Evolutionary conservation across 2,113 vertebrate species (phyloP).

Genomic region (Sphaerodactylus townsendi): DNA sequence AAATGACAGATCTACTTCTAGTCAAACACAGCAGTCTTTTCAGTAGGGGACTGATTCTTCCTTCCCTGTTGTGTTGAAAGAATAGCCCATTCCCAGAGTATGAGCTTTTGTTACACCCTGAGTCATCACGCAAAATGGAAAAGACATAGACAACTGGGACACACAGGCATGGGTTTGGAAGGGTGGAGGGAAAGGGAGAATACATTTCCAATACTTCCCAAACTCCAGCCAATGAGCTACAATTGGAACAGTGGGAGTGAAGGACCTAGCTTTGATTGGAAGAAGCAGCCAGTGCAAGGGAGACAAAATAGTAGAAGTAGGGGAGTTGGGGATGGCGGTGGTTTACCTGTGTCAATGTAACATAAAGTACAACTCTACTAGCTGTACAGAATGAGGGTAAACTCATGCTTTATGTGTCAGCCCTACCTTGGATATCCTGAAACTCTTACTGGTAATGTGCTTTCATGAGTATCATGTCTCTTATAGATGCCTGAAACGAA

Average conservation of each 20-base stretch:
- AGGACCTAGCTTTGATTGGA: neutral
- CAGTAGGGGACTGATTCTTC: neutral
- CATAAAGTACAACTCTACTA: too few species aligned
- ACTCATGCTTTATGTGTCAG: too few species aligned
- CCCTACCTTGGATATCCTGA: too few species aligned
- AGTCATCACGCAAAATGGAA: neutral
- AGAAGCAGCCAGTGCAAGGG: neutral
- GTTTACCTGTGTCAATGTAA: neutral
- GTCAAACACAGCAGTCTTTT: slow-evolving; percentile 37
- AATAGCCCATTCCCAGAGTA: neutral
- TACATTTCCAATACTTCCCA: neutral
- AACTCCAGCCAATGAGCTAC: too few species aligned
- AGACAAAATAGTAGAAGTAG: neutral
- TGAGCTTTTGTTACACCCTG: neutral
- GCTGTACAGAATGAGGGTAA: too few species aligned
- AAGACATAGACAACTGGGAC: neutral
- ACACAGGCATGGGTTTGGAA: neutral
- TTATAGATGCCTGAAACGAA: too few species aligned
- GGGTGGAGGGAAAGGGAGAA: neutral
- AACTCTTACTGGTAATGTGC: too few species aligned
- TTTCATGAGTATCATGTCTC: too few species aligned
- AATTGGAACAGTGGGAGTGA: too few species aligned
- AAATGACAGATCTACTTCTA: slow-evolving; percentile 44
- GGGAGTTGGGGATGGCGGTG: too few species aligned
- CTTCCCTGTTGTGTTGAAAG: neutral